Percentiles rank a stretch among this genome's conserved stretches.
Conservation (phyloP, 2,888 invertebrate species). For the Philereme transversata region DNA sequence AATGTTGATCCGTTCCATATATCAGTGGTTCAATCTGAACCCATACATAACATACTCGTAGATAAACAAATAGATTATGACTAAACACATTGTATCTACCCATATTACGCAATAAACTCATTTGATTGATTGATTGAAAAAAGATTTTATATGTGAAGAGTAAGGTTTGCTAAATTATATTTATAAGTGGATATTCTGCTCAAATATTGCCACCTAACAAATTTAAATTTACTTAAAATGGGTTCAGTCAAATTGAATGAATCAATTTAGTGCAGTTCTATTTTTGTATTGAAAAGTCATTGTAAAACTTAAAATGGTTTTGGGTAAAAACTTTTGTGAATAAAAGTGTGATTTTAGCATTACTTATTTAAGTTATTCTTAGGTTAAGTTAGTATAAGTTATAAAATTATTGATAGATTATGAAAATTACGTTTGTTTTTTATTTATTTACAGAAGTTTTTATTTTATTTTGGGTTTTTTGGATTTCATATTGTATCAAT, state of each 20-base stretch:
- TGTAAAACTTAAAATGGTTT: conserved; percentile 22
- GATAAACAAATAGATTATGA: too few species aligned
- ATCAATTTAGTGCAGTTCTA: background rate
- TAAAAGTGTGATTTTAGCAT: conserved; percentile 45
- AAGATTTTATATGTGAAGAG: too few species aligned
- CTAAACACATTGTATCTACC: too few species aligned
- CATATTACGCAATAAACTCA: too few species aligned
- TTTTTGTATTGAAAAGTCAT: background rate
- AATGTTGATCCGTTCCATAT: too few species aligned
- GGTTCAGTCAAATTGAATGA: background rate
- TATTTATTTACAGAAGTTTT: conserved; percentile 24
- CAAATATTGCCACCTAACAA: background rate
- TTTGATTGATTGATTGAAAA: too few species aligned
- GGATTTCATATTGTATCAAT: conserved; percentile 21
- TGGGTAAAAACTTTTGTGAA: conserved; percentile 28
- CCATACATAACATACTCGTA: too few species aligned
- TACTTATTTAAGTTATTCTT: conserved; percentile 1
- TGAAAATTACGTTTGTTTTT: conserved; percentile 24
- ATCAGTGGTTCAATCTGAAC: too few species aligned
- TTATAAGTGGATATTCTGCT: too few species aligned
- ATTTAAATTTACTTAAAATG: background rate
- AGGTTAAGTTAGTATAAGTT: background rate
- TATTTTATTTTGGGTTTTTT: conserved; percentile 13
- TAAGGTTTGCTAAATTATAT: too few species aligned
- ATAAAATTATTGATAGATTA: conserved; percentile 27